Base-by-base conservation (phyloP, 1,140 invertebrate genomes). In the Carcinoscorpius rotundicauda region DNA sequence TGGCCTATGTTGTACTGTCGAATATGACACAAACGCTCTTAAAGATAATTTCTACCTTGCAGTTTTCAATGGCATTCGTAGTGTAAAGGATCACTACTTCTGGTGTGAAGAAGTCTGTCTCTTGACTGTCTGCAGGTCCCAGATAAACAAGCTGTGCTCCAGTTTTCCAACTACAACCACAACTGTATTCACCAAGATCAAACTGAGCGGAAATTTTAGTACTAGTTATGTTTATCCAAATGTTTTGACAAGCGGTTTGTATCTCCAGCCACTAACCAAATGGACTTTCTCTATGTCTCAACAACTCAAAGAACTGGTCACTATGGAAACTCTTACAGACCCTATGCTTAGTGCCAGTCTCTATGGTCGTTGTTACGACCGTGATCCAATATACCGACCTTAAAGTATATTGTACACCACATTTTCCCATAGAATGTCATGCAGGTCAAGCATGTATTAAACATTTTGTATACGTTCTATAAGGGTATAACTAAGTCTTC, bases 1-100 rank as follows among this genome's bases (percentile, higher is more conserved):
- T 58, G 60, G 63, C 3, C 60, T 71, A 9, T 70, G 70, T 56
- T 71, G 70, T 48, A 49, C 11, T 3, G 56, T 71, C 3, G 11
- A 53, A 49, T 69, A 69, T 56, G 11, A 66, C 55, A 57, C 64
- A 11, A 11, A 61, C 4, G 50, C 59, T 5, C 58, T 61, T 55
- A 11, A 61, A 10, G 62, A 64, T 50, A 52, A 64, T 49, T 64
- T 58, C 55, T 66, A 62, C 29, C 55, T 69, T 4, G 63, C 29
- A 10, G 56, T 66, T 0, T 52, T 50, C 0, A 50, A 29, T 4
- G 10, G 52, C 10, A 52, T 48, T 48, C 49, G 56, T 8, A 51
- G 4, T 5, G 49, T 49, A 48, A 29, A 60, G 1, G 55, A 61
- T 9, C 4, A 5, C 6, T 71, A 61, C 55, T 52, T 50, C 5